phyloP scores from a whole-genome alignment of 2,113 vertebrate genomes.

The Zosterops pallidus region DNA sequence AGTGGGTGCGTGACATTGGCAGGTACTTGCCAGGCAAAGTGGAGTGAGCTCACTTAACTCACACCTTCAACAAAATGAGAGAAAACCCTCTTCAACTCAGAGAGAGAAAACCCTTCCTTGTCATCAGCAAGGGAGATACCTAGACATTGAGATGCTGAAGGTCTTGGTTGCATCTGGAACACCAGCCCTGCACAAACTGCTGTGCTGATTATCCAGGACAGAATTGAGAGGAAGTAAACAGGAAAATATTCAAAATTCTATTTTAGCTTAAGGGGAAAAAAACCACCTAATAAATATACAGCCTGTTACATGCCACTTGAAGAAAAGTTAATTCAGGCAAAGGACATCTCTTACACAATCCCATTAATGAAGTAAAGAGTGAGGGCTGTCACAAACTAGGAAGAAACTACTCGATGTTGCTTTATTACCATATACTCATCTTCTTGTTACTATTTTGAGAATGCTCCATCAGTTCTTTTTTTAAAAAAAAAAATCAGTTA shows the following conservation, averaged over 20 bases:
- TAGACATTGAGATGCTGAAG: neutral
- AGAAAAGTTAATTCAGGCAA: neutral
- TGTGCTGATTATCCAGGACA: neutral
- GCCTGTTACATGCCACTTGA: neutral
- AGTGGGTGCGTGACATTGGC: neutral
- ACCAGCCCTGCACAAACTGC: neutral
- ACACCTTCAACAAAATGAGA: neutral
- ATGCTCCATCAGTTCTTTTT: neutral
- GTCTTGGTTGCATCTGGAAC: neutral
- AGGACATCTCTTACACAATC: neutral
- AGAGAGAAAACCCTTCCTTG: neutral
- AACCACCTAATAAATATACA: neutral
- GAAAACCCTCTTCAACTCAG: neutral
- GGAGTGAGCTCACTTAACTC: neutral
- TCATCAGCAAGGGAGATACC: neutral
- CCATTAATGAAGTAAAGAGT: neutral
- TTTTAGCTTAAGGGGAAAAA: neutral
- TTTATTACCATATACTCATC: neutral
- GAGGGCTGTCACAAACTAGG: neutral
- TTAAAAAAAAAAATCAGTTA: neutral
- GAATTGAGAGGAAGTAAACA: neutral
- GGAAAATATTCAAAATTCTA: neutral
- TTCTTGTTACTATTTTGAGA: neutral
- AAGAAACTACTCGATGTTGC: neutral
- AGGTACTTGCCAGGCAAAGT: neutral